phyloP scores from a whole-genome alignment of 1,140 invertebrate species.

The Sitobion miscanthi region DNA sequence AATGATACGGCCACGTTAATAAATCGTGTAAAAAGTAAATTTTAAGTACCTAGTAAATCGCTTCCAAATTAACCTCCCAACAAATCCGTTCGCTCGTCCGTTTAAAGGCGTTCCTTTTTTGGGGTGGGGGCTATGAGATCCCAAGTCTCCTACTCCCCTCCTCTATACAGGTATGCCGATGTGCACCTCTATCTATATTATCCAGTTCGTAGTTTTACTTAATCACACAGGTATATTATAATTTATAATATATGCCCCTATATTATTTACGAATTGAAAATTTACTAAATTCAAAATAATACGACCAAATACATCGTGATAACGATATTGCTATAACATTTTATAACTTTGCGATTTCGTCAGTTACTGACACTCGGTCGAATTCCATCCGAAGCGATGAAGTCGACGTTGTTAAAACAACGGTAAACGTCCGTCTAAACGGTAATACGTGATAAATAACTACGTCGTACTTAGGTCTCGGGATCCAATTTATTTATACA shows the following conservation, averaged over 20 bases:
- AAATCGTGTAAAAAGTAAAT: slow-evolving; percentile 5
- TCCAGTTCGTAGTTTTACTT: too few species aligned
- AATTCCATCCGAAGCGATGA: neutral
- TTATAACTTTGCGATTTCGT: neutral
- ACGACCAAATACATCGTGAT: too few species aligned
- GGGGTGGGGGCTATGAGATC: too few species aligned
- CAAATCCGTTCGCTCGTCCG: neutral
- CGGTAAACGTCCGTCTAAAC: neutral
- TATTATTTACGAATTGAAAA: too few species aligned
- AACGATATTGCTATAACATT: too few species aligned
- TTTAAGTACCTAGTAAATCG: neutral
- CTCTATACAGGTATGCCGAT: too few species aligned
- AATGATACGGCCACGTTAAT: neutral
- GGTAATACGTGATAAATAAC: neutral
- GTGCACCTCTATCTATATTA: too few species aligned
- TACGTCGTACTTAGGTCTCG: neutral
- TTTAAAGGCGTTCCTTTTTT: neutral
- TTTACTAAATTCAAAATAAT: too few species aligned
- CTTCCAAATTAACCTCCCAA: neutral
- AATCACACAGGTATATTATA: too few species aligned
- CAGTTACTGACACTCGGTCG: neutral
- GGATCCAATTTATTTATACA: neutral
- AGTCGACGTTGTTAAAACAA: neutral
- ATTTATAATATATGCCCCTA: too few species aligned
- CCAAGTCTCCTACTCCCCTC: too few species aligned